phyloP scores from a whole-genome alignment of 2,888 invertebrate species.

The Theretra japonica region DNA sequence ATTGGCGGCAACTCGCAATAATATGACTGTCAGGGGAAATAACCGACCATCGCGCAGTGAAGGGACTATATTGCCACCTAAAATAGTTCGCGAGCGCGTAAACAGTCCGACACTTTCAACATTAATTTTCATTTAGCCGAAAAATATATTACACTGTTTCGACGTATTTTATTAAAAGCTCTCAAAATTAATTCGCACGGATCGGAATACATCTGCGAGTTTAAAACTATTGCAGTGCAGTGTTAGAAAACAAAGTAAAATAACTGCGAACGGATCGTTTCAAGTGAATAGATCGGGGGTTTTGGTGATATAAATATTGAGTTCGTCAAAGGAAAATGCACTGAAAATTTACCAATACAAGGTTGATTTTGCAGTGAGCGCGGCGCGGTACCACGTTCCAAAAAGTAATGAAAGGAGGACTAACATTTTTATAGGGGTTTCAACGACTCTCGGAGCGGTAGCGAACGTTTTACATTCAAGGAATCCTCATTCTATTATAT shows the following conservation, averaged over 20 bases:
- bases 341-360: conserved; percentile 42
- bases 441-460: conserved; percentile 75
- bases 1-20: conserved; percentile 68
- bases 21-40: conserved; percentile 79
- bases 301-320: conserved; percentile 61
- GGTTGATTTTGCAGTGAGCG: conserved; percentile 50
- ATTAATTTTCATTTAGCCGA: conserved; percentile 50
- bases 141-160: conserved; percentile 22
- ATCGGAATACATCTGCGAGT: conserved; percentile 31
- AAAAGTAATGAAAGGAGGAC: conserved; percentile 81
- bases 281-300: conserved; percentile 63
- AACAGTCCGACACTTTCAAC: conserved; percentile 48
- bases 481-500: conserved; percentile 79
- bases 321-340: conserved; percentile 43
- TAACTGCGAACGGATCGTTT: conserved; percentile 62
- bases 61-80: conserved; percentile 60
- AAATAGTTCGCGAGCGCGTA: conserved; percentile 56
- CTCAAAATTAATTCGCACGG: conserved; percentile 4
- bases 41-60: conserved; percentile 65
- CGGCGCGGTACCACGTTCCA: conserved; percentile 55
- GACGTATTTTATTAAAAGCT: conserved; percentile 14
- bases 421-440: conserved; percentile 83
- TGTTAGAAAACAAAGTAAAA: conserved; percentile 66
- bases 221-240: conserved; percentile 47
- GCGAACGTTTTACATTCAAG: conserved; percentile 81